Conservation (phyloP, 2,113 vertebrate genomes). For the Cariama cristata region DNA sequence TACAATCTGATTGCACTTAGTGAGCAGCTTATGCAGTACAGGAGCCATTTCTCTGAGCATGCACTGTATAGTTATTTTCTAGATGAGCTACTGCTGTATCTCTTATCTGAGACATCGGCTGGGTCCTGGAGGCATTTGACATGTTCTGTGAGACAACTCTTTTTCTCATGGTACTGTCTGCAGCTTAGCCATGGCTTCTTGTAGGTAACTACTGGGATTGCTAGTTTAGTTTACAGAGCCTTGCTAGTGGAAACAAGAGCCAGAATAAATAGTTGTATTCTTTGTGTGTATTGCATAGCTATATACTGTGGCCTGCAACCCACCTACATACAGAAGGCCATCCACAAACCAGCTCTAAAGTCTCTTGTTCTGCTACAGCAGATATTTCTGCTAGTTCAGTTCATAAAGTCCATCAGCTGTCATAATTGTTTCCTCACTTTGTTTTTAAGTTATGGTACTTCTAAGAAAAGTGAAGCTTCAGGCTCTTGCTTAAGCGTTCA, state of each 20-base stretch:
- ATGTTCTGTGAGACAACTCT: fast-evolving
- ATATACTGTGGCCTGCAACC: neutral
- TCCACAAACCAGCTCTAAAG: neutral
- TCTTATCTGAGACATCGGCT: neutral
- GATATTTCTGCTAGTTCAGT: neutral
- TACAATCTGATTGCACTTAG: neutral
- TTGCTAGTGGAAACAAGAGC: neutral
- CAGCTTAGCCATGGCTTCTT: neutral
- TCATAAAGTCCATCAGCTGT: neutral
- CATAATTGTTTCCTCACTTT: neutral
- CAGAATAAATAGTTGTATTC: neutral
- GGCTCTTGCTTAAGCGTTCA: neutral
- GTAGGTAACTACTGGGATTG: neutral
- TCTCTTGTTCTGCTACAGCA: neutral
- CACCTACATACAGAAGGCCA: neutral
- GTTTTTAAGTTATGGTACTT: neutral
- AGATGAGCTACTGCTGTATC: neutral
- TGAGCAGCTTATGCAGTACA: neutral
- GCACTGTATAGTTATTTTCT: neutral
- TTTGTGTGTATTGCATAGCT: neutral
- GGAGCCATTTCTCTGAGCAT: neutral
- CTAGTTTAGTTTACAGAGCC: neutral
- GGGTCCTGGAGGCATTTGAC: neutral
- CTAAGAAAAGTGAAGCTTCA: neutral
- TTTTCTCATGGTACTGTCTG: neutral